A percentile compares a stretch with the other conserved stretches of the same genome.
These are phyloP conservation scores for Zaprionus ornatus DNA, from an alignment of 1,140 invertebrate species.

Conservation along the genomic window DNA sequence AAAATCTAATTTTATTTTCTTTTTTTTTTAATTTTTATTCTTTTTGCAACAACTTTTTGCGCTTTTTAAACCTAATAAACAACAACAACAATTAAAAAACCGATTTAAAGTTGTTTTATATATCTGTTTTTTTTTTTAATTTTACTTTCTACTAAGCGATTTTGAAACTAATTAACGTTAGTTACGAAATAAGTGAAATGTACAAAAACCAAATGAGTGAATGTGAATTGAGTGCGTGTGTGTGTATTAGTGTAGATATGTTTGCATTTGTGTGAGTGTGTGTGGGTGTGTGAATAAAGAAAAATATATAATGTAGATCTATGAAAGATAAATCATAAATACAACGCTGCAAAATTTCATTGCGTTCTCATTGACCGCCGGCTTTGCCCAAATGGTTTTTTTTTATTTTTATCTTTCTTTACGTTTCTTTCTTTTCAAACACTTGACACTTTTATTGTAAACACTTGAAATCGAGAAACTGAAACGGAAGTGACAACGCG, in stretches of 20 bases:
- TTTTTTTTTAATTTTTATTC: conserved; percentile 20
- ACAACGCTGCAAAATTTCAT: conserved; percentile 13
- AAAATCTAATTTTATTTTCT: conserved; percentile 15
- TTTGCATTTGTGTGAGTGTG: conserved; percentile 3
- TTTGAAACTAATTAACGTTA: conserved; percentile 57
- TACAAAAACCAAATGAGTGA: conserved; percentile 44
- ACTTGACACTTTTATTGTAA: conserved; percentile 39
- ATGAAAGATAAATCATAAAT: conserved; percentile 6
- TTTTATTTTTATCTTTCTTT: conserved; percentile 4
- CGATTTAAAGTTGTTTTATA: conserved; percentile 48
- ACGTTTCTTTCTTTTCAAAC: conserved; percentile 5
- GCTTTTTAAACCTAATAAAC: conserved; percentile 77
- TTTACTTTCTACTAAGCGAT: conserved; percentile 28
- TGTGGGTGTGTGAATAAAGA: background rate
- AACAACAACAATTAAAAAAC: conserved; percentile 78
- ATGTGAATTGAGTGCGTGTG: conserved; percentile 5
- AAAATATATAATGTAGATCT: conserved; percentile 10
- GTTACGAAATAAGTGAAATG: conserved; percentile 51
- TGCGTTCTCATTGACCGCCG: conserved; percentile 53
- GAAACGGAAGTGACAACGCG: conserved; percentile 32
- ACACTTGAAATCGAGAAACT: conserved; percentile 42
- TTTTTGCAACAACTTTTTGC: conserved; percentile 55
- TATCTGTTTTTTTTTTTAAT: conserved; percentile 17
- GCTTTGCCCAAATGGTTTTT: conserved; percentile 11
- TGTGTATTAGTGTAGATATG: background rate